These are phyloP conservation scores for Wasmannia auropunctata DNA, from an alignment of 1,140 invertebrate genomes.

Conservation along the genomic window DNA sequence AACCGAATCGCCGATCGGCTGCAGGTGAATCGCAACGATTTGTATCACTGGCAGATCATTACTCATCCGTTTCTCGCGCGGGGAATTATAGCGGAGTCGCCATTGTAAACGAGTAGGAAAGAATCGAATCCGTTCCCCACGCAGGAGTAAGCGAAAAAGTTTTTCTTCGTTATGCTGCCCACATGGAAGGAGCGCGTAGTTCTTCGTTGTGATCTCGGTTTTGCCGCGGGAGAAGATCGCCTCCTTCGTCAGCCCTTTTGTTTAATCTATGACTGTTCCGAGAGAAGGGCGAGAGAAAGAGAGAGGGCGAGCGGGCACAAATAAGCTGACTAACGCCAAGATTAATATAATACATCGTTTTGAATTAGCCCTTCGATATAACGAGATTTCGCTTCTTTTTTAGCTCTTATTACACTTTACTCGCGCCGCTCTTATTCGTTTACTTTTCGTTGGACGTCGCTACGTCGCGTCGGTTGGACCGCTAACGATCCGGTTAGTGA, in stretches of 20 bases:
- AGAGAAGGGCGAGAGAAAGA: not conserved
- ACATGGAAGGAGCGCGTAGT: not conserved
- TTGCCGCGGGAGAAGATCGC: slow-evolving; percentile 37
- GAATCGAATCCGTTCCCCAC: slow-evolving; percentile 17
- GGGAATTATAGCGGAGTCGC: slow-evolving; percentile 60
- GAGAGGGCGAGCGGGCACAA: slow-evolving; percentile 12
- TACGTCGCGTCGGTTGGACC: not conserved
- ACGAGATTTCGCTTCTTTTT: slow-evolving; percentile 26
- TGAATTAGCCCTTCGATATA: slow-evolving; percentile 52
- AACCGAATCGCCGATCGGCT: slow-evolving; percentile 78
- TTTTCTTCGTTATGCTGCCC: slow-evolving; percentile 63
- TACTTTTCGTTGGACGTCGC: slow-evolving; percentile 22
- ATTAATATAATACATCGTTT: slow-evolving; percentile 57
- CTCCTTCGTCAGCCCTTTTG: slow-evolving; percentile 32
- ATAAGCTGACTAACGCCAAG: slow-evolving; percentile 54
- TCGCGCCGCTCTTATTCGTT: slow-evolving; percentile 11
- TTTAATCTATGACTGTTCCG: slow-evolving; percentile 52
- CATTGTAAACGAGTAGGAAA: slow-evolving; percentile 51
- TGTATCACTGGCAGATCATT: slow-evolving; percentile 83
- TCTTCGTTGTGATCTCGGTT: slow-evolving; percentile 13
- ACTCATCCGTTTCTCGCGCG: slow-evolving; percentile 76
- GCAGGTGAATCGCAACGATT: slow-evolving; percentile 83
- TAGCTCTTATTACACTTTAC: not conserved
- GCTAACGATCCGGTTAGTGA: slow-evolving; percentile 22
- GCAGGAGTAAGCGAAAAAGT: slow-evolving; percentile 27